Conservation (phyloP, 2,797 vertebrate species). For the Mallotus villosus region DNA sequence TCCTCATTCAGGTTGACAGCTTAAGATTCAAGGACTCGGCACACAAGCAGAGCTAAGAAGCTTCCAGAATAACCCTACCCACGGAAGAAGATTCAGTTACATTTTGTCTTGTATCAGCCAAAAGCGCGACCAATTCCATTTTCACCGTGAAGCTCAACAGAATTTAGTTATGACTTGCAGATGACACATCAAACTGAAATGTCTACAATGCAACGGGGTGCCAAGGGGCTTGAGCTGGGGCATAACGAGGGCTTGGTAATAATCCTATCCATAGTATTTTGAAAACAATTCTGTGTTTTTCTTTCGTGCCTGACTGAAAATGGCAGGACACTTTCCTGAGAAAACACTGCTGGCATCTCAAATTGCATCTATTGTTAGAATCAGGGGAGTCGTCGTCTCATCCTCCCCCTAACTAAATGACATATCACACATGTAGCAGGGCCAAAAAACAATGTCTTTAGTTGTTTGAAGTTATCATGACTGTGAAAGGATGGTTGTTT, state of each 20-base stretch:
- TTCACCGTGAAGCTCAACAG: constrained; percentile 48
- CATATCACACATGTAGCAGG: constrained; percentile 52
- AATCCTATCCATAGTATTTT: constrained; percentile 43
- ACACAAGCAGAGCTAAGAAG: constrained; percentile 29
- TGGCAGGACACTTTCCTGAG: constrained; percentile 33
- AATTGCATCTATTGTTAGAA: constrained; percentile 57
- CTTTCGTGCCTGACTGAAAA: constrained; percentile 33
- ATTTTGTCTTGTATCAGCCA: constrained; percentile 47
- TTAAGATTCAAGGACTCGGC: constrained; percentile 36
- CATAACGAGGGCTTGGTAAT: constrained; percentile 21
- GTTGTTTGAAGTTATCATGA: constrained; percentile 64
- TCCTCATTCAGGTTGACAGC: constrained; percentile 47
- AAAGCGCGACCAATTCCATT: constrained; percentile 67
- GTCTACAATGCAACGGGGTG: constrained; percentile 58
- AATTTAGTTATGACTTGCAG: constrained; percentile 55
- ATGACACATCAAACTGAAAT: constrained; percentile 70
- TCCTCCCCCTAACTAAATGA: constrained; percentile 52
- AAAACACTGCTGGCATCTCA: constrained; percentile 32
- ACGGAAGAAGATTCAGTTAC: constrained; percentile 51
- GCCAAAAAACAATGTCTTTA: constrained; percentile 59
- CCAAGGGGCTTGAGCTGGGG: constrained; percentile 44
- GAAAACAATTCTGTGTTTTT: constrained; percentile 28
- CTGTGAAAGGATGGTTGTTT: constrained; percentile 61
- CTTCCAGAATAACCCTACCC: constrained; percentile 36
- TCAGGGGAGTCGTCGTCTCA: constrained; percentile 39